A percentile compares a stretch with the other conserved stretches of the same genome.
Evolutionary conservation across 2,797 vertebrate species (phyloP).

Genomic region (Avahi laniger): DNA sequence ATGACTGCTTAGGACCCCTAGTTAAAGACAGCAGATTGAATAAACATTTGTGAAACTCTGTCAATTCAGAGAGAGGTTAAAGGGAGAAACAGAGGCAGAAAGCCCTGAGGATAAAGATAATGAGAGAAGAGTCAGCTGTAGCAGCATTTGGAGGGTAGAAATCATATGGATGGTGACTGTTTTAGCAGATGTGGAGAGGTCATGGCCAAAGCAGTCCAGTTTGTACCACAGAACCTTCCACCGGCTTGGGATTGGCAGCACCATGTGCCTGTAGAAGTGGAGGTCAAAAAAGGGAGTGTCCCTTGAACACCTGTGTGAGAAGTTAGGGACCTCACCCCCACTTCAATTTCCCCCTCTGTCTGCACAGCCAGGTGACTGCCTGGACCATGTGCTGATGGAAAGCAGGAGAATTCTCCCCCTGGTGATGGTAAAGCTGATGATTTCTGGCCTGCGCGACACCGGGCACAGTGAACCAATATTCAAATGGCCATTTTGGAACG

Average conservation of each 20-base stretch:
- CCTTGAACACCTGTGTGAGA: neutral
- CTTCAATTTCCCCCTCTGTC: neutral
- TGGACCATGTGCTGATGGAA: neutral
- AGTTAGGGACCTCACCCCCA: neutral
- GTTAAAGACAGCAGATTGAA: neutral
- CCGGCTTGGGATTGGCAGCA: neutral
- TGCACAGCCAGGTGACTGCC: neutral
- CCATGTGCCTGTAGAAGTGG: neutral
- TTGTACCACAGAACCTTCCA: neutral
- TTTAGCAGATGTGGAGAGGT: neutral
- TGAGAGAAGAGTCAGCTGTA: neutral
- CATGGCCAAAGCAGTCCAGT: neutral
- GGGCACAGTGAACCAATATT: neutral
- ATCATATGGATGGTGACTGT: neutral
- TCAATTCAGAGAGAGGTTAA: neutral
- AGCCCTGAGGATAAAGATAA: neutral
- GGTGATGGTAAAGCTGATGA: neutral
- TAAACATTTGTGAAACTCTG: neutral
- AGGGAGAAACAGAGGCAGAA: neutral
- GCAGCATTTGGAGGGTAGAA: neutral
- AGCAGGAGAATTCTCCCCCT: neutral
- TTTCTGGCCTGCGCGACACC: neutral
- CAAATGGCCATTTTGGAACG: conserved; percentile 13
- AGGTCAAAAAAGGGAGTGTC: neutral
- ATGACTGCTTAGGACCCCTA: neutral